Evolutionary conservation across 2,888 invertebrate species (phyloP).

Genomic region (Salticus scenicus): DNA sequence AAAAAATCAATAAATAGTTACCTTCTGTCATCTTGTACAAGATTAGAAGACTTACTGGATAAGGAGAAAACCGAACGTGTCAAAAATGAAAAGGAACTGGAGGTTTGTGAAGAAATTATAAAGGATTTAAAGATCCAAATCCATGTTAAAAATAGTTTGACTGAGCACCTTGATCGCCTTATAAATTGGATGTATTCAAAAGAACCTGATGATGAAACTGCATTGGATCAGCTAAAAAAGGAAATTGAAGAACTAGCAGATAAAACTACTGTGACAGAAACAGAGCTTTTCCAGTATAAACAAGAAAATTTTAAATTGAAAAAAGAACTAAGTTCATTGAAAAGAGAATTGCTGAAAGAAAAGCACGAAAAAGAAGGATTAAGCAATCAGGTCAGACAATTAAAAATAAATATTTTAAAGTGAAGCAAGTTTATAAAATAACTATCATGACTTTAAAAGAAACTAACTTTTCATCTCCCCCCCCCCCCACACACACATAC

Average conservation of each 20-base stretch:
- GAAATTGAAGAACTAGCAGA: conserved; percentile 33
- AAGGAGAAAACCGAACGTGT: conserved; percentile 12
- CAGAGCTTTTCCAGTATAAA: conserved; percentile 32
- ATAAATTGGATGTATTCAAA: conserved; percentile 42
- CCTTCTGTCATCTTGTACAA: conserved; percentile 32
- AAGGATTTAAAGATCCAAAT: conserved; percentile 32
- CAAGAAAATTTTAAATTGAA: conserved; percentile 47
- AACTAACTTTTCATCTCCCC: too few relatives aligned
- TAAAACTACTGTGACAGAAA: conserved; percentile 30
- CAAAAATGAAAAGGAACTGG: conserved; percentile 17
- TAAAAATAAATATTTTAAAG: conserved; percentile 28
- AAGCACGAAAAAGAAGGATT: conserved; percentile 47
- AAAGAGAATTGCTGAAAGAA: conserved; percentile 41
- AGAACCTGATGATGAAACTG: conserved; percentile 34
- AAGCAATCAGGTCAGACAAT: conserved; percentile 45
- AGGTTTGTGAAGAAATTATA: not conserved
- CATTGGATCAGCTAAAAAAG: conserved; percentile 37
- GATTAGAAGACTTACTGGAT: conserved; percentile 26
- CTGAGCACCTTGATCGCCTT: conserved; percentile 16
- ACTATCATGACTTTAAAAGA: too few relatives aligned
- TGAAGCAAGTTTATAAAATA: too few relatives aligned
- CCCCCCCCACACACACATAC: too few relatives aligned
- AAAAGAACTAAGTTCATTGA: conserved; percentile 36
- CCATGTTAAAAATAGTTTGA: conserved; percentile 18
- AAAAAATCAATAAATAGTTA: conserved; percentile 16